A percentile compares a stretch with the other conserved stretches of the same genome.
phyloP scores from a whole-genome alignment of 2,113 vertebrate species.

The Pardalotus punctatus region DNA sequence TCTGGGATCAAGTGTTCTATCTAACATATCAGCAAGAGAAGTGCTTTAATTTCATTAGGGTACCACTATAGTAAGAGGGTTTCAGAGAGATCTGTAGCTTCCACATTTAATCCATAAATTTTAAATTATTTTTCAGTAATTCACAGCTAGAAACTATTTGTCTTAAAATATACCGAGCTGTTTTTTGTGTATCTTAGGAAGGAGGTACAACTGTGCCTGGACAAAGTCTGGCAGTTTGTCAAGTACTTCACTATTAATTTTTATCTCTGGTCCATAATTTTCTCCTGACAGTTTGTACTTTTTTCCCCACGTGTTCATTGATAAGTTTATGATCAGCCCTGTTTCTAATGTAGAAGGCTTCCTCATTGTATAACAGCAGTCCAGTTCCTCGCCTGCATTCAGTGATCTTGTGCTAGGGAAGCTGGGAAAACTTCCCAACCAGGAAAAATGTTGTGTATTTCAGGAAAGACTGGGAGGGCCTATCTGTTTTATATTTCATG shows the following conservation, averaged over 20 bases:
- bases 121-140: conserved; percentile 34
- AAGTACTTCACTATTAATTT: conserved; percentile 30
- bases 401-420: background rate
- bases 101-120: background rate
- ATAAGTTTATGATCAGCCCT: background rate
- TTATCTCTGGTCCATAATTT: conserved; percentile 26
- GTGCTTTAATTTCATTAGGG: background rate
- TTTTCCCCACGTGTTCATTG: background rate
- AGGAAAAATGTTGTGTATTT: background rate
- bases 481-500: background rate
- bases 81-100: background rate
- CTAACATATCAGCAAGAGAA: background rate
- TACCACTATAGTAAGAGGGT: background rate
- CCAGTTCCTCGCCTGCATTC: background rate
- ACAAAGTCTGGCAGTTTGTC: conserved; percentile 12
- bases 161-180: background rate
- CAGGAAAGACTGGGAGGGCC: background rate
- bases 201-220: conserved; percentile 8
- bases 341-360: background rate
- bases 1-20: background rate
- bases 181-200: conserved; percentile 32
- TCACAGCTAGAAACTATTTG: conserved; percentile 33
- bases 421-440: background rate
- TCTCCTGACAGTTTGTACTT: background rate
- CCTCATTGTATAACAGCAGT: background rate